phyloP scores from a whole-genome alignment of 1,140 invertebrate genomes.

The Macrobrachium rosenbergii region DNA sequence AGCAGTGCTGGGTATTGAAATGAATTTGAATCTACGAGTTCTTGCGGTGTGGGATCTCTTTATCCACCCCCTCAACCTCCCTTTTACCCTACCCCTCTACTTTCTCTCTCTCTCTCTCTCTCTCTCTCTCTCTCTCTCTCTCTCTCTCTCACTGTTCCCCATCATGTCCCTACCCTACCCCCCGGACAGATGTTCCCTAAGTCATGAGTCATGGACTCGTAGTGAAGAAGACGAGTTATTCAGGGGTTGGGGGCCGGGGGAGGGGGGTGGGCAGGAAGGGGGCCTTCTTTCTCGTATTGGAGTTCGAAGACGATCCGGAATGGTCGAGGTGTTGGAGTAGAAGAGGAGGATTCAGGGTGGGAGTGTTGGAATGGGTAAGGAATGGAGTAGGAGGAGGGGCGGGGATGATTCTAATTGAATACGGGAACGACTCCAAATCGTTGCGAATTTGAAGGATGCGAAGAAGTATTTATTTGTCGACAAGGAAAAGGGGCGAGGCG shows the following conservation, averaged over 20 bases:
- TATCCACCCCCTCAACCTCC: too few species aligned
- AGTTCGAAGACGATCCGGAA: neutral
- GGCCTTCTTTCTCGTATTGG: slow-evolving; percentile 19
- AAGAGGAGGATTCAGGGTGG: slow-evolving; percentile 4
- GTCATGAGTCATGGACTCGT: neutral
- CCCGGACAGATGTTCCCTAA: slow-evolving; percentile 8
- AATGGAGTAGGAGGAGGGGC: neutral
- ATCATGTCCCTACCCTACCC: neutral
- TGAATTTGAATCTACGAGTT: too few species aligned
- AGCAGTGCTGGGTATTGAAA: too few species aligned
- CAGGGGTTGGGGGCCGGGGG: neutral
- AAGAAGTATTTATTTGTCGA: too few species aligned
- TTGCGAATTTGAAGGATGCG: too few species aligned
- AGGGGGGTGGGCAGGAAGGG: neutral
- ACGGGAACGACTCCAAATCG: too few species aligned
- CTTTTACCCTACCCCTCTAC: too few species aligned
- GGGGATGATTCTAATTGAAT: neutral
- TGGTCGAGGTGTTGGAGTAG: slow-evolving; percentile 9
- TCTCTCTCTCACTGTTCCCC: neutral
- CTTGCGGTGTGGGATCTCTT: too few species aligned
- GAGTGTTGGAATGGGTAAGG: neutral
- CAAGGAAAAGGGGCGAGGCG: too few species aligned
- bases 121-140: slow-evolving; percentile 23
- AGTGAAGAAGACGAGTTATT: neutral
- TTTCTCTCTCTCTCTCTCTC: slow-evolving; percentile 27